Percentiles rank a stretch among this genome's conserved stretches.
These are phyloP conservation scores for Lydus trimaculatus DNA, from an alignment of 2,888 invertebrate genomes.

Conservation along the genomic window DNA sequence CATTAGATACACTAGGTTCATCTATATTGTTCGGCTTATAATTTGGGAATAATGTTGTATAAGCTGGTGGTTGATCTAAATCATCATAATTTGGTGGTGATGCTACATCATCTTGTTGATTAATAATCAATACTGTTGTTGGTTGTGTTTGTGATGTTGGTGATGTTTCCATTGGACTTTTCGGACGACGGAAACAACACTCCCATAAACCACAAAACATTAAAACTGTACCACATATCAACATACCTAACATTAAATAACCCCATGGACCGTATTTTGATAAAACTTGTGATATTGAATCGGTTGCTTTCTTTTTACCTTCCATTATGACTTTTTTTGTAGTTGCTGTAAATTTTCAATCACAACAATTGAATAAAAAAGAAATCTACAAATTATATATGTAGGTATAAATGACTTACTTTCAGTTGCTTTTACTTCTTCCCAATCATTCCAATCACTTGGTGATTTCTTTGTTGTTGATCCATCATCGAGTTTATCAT, in stretches of 20 bases:
- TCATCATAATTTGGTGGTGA: constrained; percentile 72
- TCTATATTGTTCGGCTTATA: constrained; percentile 25
- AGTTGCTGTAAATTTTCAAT: constrained; percentile 38
- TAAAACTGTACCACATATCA: constrained; percentile 73
- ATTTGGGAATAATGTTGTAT: constrained; percentile 70
- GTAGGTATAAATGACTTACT: constrained; percentile 31
- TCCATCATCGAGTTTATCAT: constrained; percentile 28
- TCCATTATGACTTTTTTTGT: constrained; percentile 28
- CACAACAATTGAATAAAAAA: too few relatives aligned
- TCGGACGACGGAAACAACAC: constrained; percentile 62
- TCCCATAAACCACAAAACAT: constrained; percentile 76
- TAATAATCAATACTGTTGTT: constrained; percentile 52
- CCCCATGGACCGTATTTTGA: constrained; percentile 79
- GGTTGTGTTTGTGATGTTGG: constrained; percentile 39
- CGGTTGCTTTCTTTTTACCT: constrained; percentile 39
- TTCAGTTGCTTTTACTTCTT: constrained; percentile 28
- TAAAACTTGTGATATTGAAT: constrained; percentile 65
- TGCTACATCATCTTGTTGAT: constrained; percentile 36
- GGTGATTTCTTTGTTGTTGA: constrained; percentile 15
- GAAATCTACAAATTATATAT: too few relatives aligned
- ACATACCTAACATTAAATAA: constrained; percentile 74
- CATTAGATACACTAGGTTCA: background rate
- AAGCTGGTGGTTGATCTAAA: constrained; percentile 69
- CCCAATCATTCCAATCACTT: constrained; percentile 37
- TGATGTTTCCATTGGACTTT: constrained; percentile 39